phyloP scores from a whole-genome alignment of 2,888 invertebrate species.

The Cheilosia soror region DNA sequence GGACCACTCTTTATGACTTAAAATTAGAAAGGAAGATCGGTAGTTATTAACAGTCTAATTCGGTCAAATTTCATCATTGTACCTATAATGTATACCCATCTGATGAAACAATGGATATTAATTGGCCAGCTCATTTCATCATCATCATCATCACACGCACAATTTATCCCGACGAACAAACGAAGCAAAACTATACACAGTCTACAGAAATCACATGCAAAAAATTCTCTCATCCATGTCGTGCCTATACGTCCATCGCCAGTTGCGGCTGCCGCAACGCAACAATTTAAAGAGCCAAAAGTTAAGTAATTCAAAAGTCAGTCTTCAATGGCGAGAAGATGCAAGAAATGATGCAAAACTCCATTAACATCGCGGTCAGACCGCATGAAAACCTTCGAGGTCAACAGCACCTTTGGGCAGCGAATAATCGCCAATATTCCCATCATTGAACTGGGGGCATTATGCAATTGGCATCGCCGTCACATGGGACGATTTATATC shows the following conservation, averaged over 20 bases:
- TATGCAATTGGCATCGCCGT: slow-evolving; percentile 66
- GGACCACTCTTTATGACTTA: no score
- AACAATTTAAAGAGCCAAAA: slow-evolving; percentile 33
- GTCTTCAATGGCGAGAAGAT: slow-evolving; percentile 25
- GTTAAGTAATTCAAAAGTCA: slow-evolving; percentile 68
- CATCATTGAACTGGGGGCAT: slow-evolving; percentile 60
- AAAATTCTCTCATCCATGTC: slow-evolving; percentile 60
- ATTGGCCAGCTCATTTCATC: slow-evolving; percentile 61
- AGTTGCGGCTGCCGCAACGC: not conserved
- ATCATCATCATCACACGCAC: slow-evolving; percentile 67
- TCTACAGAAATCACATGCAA: slow-evolving; percentile 8
- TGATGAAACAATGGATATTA: slow-evolving; percentile 61
- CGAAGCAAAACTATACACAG: not conserved
- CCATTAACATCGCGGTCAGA: slow-evolving; percentile 50
- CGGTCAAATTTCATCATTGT: no score
- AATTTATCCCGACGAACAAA: slow-evolving; percentile 55
- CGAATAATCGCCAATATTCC: slow-evolving; percentile 67
- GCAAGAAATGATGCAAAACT: slow-evolving; percentile 52
- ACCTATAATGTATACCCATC: not conserved
- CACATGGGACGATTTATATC: slow-evolving; percentile 73
- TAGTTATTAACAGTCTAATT: no score
- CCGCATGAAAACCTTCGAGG: slow-evolving; percentile 64
- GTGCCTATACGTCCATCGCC: not conserved
- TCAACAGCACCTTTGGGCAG: slow-evolving; percentile 74
- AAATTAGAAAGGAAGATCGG: no score